A percentile compares a stretch with the other conserved stretches of the same genome.
Evolutionary conservation across 2,113 vertebrate species (phyloP).

Genomic region (Microcebus murinus): DNA sequence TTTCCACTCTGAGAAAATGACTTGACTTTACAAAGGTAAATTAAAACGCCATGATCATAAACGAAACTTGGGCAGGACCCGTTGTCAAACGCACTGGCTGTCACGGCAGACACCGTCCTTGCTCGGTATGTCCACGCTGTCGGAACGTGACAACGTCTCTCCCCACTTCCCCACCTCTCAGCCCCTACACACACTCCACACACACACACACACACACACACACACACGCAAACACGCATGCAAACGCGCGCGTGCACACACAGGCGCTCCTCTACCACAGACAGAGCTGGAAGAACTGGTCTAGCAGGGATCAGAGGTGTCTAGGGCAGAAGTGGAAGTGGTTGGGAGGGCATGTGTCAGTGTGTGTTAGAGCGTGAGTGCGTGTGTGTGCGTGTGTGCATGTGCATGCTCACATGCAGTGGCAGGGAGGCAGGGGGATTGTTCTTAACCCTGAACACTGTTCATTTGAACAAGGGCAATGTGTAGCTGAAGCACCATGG

Average conservation of each 20-base stretch:
- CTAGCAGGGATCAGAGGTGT: neutral
- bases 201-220: neutral
- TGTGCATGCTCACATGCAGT: neutral
- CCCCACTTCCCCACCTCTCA: neutral
- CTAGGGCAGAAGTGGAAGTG: neutral
- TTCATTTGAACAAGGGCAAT: neutral
- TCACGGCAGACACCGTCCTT: neutral
- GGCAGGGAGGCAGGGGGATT: too few species aligned
- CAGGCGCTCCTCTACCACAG: neutral
- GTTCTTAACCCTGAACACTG: neutral
- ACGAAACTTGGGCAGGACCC: neutral
- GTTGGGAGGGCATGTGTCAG: rapidly evolving
- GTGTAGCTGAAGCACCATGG: neutral
- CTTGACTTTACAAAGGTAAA: slow-evolving; percentile 74
- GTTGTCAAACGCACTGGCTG: too few species aligned
- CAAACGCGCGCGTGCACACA: neutral
- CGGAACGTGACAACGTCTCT: neutral
- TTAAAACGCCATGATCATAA: neutral
- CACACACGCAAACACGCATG: too few species aligned
- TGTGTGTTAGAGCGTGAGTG: neutral
- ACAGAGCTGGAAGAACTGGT: neutral
- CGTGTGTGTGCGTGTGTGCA: neutral
- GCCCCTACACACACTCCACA: neutral
- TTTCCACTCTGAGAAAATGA: slow-evolving; percentile 67
- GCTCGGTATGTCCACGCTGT: rapidly evolving